Evolutionary conservation across 1,140 invertebrate genomes (phyloP).

Genomic region (Drosophila pseudoananassae): DNA sequence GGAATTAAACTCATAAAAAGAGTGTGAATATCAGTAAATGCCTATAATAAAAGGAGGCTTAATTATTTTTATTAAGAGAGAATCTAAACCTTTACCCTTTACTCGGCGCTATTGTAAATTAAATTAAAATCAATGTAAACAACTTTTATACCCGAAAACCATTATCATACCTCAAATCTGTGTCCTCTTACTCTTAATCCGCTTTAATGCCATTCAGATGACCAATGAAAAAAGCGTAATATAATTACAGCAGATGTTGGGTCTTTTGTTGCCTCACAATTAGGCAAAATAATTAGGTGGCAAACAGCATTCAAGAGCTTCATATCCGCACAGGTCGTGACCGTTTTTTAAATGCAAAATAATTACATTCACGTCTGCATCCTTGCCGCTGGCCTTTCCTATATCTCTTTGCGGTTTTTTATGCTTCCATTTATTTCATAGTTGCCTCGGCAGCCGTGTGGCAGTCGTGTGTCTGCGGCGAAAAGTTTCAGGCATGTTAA

Average conservation of each 20-base stretch:
- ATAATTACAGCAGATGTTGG: conserved; percentile 8
- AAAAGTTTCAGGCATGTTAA: conserved; percentile 75
- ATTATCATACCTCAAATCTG: too few relatives aligned
- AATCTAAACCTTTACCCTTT: too few relatives aligned
- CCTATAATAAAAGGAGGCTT: not conserved
- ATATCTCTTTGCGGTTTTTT: conserved; percentile 39
- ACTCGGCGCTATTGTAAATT: too few relatives aligned
- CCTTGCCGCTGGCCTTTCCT: conserved; percentile 5
- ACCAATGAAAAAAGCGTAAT: conserved; percentile 7
- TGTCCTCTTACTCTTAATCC: not conserved
- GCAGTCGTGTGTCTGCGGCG: conserved; percentile 49
- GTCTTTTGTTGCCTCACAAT: conserved; percentile 39
- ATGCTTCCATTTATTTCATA: conserved; percentile 55
- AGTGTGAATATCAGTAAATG: conserved; percentile 9
- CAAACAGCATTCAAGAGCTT: conserved; percentile 36
- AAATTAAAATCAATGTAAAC: too few relatives aligned
- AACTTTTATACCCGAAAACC: too few relatives aligned
- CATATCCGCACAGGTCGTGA: conserved; percentile 8
- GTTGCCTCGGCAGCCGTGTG: conserved; percentile 29
- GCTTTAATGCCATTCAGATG: not conserved
- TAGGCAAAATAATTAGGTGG: conserved; percentile 57
- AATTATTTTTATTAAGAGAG: not conserved
- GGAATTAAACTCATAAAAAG: conserved; percentile 7
- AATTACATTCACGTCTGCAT: conserved; percentile 46
- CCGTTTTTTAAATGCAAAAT: conserved; percentile 68